These are phyloP conservation scores for Cyphomyrmex costatus DNA, from an alignment of 1,140 invertebrate genomes.

Conservation along the genomic window DNA sequence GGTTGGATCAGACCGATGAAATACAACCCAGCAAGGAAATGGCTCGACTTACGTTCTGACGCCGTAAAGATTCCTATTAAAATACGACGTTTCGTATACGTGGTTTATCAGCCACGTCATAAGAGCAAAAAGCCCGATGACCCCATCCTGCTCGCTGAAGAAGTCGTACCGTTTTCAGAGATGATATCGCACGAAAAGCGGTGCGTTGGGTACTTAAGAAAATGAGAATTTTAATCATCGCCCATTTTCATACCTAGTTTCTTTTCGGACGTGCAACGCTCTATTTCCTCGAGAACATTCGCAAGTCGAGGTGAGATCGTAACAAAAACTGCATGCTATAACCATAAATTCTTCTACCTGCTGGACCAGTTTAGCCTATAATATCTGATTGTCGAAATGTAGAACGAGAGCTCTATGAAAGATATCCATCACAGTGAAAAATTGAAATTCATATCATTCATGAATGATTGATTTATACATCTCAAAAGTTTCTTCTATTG, in stretches of 20 bases:
- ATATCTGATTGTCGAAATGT: slow-evolving; percentile 44
- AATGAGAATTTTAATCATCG: slow-evolving; percentile 70
- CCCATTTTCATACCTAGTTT: slow-evolving; percentile 16
- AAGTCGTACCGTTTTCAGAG: slow-evolving; percentile 8
- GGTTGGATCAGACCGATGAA: slow-evolving; percentile 47
- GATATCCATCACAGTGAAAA: slow-evolving; percentile 60
- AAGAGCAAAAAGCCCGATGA: slow-evolving; percentile 15
- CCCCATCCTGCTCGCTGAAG: background rate
- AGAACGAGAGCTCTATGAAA: slow-evolving; percentile 42
- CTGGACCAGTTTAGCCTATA: slow-evolving; percentile 50
- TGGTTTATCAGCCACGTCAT: slow-evolving; percentile 47
- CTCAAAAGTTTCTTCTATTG: slow-evolving; percentile 30
- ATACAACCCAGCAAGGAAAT: slow-evolving; percentile 2
- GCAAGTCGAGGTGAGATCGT: background rate
- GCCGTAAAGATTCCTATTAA: slow-evolving; percentile 62
- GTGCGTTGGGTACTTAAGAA: slow-evolving; percentile 74
- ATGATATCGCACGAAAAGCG: slow-evolving; percentile 11
- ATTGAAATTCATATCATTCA: slow-evolving; percentile 61
- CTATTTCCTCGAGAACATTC: background rate
- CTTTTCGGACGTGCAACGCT: slow-evolving; percentile 25
- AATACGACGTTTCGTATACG: slow-evolving; percentile 55
- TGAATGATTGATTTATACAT: slow-evolving; percentile 67
- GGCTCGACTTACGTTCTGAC: background rate
- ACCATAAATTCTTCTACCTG: slow-evolving; percentile 43
- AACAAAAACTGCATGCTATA: slow-evolving; percentile 19